Conservation (phyloP, 2,113 vertebrate species). For the Petrocephalus zakoni region DNA sequence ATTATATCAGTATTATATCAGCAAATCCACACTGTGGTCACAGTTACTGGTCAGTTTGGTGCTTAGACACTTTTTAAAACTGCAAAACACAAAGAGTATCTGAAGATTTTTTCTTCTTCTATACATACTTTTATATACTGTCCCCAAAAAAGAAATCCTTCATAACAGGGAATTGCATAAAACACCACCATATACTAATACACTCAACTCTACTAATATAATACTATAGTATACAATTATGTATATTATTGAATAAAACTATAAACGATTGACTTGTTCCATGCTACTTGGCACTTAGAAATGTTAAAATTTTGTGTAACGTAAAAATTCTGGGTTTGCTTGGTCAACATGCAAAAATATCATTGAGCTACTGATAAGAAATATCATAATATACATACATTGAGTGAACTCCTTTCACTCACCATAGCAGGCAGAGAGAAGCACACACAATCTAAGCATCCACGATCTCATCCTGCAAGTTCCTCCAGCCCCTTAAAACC, state of each 20-base stretch:
- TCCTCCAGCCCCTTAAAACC: neutral
- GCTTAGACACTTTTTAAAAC: neutral
- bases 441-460: neutral
- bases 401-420: neutral
- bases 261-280: neutral
- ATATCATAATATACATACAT: neutral
- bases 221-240: neutral
- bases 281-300: neutral
- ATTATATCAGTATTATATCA: neutral
- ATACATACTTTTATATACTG: neutral
- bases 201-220: too few species aligned
- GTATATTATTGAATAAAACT: neutral
- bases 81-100: neutral
- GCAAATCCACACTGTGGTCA: neutral
- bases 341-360: neutral
- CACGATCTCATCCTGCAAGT: neutral
- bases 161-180: too few species aligned
- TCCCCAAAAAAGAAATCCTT: too few species aligned
- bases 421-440: slow-evolving; percentile 11
- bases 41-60: neutral
- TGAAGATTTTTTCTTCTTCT: neutral
- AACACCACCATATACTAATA: too few species aligned
- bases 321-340: neutral
- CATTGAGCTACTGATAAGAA: neutral
- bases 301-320: neutral